These are phyloP conservation scores for Rhinichthys klamathensis DNA, from an alignment of 2,113 vertebrate species.

Conservation along the genomic window DNA sequence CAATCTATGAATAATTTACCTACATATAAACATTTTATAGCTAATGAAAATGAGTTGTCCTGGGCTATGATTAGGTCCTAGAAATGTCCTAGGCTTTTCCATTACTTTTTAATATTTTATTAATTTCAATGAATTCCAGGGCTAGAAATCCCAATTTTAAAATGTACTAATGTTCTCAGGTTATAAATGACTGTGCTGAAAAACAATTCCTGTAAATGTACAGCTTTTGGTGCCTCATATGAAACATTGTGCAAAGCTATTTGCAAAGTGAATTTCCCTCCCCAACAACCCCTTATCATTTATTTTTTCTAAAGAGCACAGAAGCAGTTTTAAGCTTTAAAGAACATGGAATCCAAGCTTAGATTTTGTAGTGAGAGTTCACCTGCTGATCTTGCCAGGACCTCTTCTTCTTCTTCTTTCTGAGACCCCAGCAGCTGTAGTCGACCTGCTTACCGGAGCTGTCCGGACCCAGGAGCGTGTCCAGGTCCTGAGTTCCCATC, in stretches of 20 bases:
- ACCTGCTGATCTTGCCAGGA: slow-evolving; percentile 91
- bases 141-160: neutral
- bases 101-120: neutral
- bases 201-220: neutral
- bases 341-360: neutral
- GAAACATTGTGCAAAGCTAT: neutral
- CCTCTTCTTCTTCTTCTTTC: slow-evolving; percentile 92
- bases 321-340: neutral
- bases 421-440: slow-evolving; percentile 96
- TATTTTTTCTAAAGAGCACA: neutral
- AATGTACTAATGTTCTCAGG: neutral
- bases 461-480: slow-evolving; percentile 89
- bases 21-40: neutral
- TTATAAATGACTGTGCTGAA: neutral
- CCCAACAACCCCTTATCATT: neutral
- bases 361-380: slow-evolving; percentile 42
- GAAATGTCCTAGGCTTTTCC: neutral
- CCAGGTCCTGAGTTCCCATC: slow-evolving; percentile 88
- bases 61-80: no score
- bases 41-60: neutral
- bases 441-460: slow-evolving; percentile 90
- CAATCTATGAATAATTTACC: neutral
- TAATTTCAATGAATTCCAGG: neutral
- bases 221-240: neutral
- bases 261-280: neutral